Conservation (phyloP, 2,113 vertebrate species). For the Amblyopsis rosae region DNA sequence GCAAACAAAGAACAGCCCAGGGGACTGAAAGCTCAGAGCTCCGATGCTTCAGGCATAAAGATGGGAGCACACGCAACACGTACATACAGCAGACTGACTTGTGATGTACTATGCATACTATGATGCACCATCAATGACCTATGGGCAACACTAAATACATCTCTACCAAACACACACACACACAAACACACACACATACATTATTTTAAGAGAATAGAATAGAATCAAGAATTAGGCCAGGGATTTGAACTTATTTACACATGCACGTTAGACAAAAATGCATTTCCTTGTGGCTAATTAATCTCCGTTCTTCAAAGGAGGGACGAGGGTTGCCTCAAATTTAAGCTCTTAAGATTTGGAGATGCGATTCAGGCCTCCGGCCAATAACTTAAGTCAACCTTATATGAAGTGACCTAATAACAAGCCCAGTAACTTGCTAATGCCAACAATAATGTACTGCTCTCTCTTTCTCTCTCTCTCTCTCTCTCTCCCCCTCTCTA, state of each 20-base stretch:
- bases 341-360: conserved; percentile 24
- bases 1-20: conserved; percentile 78
- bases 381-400: conserved; percentile 32
- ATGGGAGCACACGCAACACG: conserved; percentile 48
- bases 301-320: conserved; percentile 39
- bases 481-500: conserved; percentile 8
- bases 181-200: background rate
- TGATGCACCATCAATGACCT: too few relatives aligned
- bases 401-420: conserved; percentile 60
- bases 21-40: conserved; percentile 55
- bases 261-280: conserved; percentile 17
- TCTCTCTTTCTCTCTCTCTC: conserved; percentile 45
- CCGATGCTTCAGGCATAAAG: background rate
- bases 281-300: conserved; percentile 30
- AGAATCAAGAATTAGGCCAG: background rate
- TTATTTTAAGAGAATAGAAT: background rate
- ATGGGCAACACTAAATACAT: background rate
- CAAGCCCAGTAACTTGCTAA: conserved; percentile 36
- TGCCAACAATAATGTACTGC: conserved; percentile 61
- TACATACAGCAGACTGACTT: conserved; percentile 18
- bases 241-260: conserved; percentile 15
- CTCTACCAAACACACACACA: background rate
- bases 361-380: conserved; percentile 36
- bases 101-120: too few relatives aligned
- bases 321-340: conserved; percentile 24